Percentiles rank a stretch among this genome's conserved stretches.
Conservation (phyloP, 2,113 vertebrate species). For the Casuarius casuarius region DNA sequence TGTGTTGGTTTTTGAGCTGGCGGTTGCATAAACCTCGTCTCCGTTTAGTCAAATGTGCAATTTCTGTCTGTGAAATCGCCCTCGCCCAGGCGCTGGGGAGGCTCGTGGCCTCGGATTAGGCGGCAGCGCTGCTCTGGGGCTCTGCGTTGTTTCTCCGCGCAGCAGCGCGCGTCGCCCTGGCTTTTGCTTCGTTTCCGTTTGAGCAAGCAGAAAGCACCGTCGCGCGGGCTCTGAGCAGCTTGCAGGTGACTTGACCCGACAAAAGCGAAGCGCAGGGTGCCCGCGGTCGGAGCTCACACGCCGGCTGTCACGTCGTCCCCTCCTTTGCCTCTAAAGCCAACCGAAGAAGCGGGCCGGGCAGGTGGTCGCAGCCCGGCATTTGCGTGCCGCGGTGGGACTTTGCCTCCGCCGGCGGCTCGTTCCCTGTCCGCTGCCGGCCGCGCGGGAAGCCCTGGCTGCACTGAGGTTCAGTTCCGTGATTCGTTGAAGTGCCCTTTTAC, state of each 20-base stretch:
- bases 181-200: constrained; percentile 32
- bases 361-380: neutral
- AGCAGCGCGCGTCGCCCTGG: neutral
- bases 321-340: neutral
- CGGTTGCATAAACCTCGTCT: constrained; percentile 2
- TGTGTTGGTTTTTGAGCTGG: neutral
- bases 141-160: neutral
- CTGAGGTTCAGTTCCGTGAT: neutral
- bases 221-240: constrained; percentile 7
- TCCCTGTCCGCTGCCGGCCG: neutral
- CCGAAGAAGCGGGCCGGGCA: neutral
- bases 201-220: constrained; percentile 38
- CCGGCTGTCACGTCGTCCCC: neutral
- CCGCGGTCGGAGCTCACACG: neutral
- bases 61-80: neutral
- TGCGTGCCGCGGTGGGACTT: neutral
- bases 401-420: neutral
- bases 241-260: constrained; percentile 27
- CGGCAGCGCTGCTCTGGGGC: neutral
- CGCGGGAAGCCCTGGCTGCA: neutral
- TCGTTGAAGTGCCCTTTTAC: neutral
- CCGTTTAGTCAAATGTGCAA: neutral
- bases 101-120: neutral
- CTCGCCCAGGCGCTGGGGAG: neutral
- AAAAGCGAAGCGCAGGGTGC: constrained; percentile 43